Base-by-base conservation (phyloP, 2,797 vertebrate species). In the Lutjanus argentimaculatus region DNA sequence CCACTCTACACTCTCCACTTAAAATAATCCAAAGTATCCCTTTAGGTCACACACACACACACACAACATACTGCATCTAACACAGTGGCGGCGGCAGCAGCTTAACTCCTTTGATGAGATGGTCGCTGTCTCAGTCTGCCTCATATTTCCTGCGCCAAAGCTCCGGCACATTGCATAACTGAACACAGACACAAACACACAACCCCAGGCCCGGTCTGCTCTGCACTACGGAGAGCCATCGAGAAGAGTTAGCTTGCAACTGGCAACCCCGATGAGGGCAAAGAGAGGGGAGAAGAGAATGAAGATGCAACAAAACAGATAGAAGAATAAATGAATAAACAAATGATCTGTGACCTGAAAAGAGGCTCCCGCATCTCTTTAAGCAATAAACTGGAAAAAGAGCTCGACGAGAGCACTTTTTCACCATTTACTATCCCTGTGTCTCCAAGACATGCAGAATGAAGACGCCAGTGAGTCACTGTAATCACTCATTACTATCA, bases 121-220 rank as follows among this genome's bases (percentile, higher is more conserved):
- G 42, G 74, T 43, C 43, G 70, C 71, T 56, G 74, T 80, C 81
- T 87, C 77, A 72, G 59, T 80, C 85, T 53, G 76, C 70, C 55
- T 69, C 52, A 1, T 70, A 73, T 76, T 72, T 42, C 72, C 69
- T 61, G 77, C 21, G 72, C n/a, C n/a, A n/a, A 58, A 75, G 67
- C 77, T 77, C 71, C 53, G 7, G 67, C 75, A 53, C 79, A 61
- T 89, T 90, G 85, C 78, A 82, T 88, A 92, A 93, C 85, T 49
- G 59, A 82, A 79, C 53, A 48, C 77, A 82, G 45, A 82, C 77
- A 84, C 66, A 87, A 58, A 86, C 79, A 81, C 82, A 84, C 64
- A 78, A 81, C 84, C 68, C 21, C 76, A 48, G 87, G 85, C 83
- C 69, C n/a, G 53, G 65, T 69, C 69, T 79, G 79, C 75, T 69